phyloP scores from a whole-genome alignment of 2,113 vertebrate genomes.

The Oreochromis tanganicae region DNA sequence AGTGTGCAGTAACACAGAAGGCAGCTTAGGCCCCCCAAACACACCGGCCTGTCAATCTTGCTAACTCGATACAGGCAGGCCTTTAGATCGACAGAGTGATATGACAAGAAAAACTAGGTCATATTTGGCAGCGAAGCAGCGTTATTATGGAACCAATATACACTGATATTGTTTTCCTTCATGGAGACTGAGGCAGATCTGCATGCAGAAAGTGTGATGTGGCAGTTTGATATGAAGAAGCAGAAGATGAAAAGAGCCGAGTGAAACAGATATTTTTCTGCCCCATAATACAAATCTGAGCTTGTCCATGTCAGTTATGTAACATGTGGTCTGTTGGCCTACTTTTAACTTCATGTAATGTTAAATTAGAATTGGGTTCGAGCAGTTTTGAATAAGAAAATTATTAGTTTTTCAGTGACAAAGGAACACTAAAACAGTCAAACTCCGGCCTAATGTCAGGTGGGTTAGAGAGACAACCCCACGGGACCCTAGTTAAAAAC shows the following conservation, averaged over 20 bases:
- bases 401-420: not conserved
- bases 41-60: slow-evolving; percentile 20
- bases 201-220: not conserved
- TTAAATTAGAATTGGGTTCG: not conserved
- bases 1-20: slow-evolving; percentile 34
- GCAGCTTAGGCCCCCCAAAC: not conserved
- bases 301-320: slow-evolving; percentile 3
- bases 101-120: slow-evolving; percentile 22
- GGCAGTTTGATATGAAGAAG: slow-evolving; percentile 23
- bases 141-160: slow-evolving; percentile 33
- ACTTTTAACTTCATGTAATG: not conserved
- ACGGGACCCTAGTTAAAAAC: not conserved
- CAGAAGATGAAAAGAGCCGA: not conserved
- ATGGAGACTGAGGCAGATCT: not conserved
- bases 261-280: slow-evolving; percentile 12
- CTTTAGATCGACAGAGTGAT: slow-evolving; percentile 32
- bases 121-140: not conserved
- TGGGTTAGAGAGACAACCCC: not conserved
- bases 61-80: slow-evolving; percentile 49
- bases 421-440: not conserved
- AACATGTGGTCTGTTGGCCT: slow-evolving; percentile 6
- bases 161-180: slow-evolving; percentile 33
- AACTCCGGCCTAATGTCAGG: not conserved
- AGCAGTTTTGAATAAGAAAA: not conserved
- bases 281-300: not conserved